Evolutionary conservation across 2,113 vertebrate species (phyloP).

Genomic region (Tursiops truncatus): DNA sequence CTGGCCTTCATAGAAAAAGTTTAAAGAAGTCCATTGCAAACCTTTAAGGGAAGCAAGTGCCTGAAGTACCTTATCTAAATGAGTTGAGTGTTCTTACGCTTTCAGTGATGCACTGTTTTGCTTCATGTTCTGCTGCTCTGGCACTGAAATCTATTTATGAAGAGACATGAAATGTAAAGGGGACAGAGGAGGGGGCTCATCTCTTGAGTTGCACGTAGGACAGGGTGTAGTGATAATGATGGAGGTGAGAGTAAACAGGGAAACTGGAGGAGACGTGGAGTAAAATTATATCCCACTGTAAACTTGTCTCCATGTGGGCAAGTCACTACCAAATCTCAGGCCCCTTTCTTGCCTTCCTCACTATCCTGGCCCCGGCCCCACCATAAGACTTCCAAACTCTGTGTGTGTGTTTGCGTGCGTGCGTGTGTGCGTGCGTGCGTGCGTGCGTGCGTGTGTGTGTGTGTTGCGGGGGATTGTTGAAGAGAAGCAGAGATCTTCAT

Average conservation of each 20-base stretch:
- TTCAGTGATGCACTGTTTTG: neutral
- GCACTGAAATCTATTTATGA: neutral
- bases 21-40: neutral
- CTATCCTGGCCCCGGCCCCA: neutral
- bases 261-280: accelerated
- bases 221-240: neutral
- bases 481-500: neutral
- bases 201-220: neutral
- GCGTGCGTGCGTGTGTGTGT: neutral
- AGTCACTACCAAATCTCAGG: neutral
- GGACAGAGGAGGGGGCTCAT: neutral
- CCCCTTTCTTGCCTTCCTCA: neutral
- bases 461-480: neutral
- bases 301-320: neutral
- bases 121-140: neutral
- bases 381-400: accelerated
- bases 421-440: neutral
- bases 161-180: neutral
- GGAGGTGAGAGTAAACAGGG: neutral
- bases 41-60: neutral
- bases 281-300: neutral
- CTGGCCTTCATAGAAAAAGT: neutral
- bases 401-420: neutral
- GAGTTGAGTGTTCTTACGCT: neutral
- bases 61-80: neutral